Conservation (phyloP, 1,140 invertebrate genomes). For the Cepaea nemoralis region DNA sequence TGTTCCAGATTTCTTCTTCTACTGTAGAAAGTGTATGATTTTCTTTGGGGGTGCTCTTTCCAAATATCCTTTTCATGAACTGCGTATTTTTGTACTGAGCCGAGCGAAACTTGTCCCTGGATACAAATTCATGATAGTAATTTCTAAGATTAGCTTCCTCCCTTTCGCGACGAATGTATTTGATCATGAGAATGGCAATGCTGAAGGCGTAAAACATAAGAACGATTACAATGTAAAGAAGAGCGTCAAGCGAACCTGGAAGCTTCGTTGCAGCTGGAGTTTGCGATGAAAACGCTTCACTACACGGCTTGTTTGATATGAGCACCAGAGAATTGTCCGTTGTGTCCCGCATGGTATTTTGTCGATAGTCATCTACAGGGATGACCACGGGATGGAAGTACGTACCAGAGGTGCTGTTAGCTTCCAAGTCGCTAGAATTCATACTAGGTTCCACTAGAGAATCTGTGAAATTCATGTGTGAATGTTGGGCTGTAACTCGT, state of each 20-base stretch:
- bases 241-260: slow-evolving; percentile 55
- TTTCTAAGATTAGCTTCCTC: slow-evolving; percentile 65
- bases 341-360: background rate
- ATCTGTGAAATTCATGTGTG: no score
- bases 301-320: slow-evolving; percentile 12
- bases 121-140: slow-evolving; percentile 68
- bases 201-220: slow-evolving; percentile 71
- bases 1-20: background rate
- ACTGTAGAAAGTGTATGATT: background rate
- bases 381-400: background rate
- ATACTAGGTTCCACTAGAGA: background rate
- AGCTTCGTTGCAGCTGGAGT: slow-evolving; percentile 13
- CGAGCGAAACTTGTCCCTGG: slow-evolving; percentile 60
- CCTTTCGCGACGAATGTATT: slow-evolving; percentile 67
- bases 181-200: slow-evolving; percentile 70
- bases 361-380: background rate
- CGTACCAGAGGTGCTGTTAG: slow-evolving; percentile 16
- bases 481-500: no score
- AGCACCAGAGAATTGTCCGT: background rate
- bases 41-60: background rate
- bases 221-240: slow-evolving; percentile 71
- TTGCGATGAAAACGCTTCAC: slow-evolving; percentile 19
- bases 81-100: slow-evolving; percentile 52
- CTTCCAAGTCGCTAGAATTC: slow-evolving; percentile 18
- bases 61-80: slow-evolving; percentile 44